A percentile compares a stretch with the other conserved stretches of the same genome.
Evolutionary conservation across 2,797 vertebrate genomes (phyloP).

Genomic region (Characodon lateralis): DNA sequence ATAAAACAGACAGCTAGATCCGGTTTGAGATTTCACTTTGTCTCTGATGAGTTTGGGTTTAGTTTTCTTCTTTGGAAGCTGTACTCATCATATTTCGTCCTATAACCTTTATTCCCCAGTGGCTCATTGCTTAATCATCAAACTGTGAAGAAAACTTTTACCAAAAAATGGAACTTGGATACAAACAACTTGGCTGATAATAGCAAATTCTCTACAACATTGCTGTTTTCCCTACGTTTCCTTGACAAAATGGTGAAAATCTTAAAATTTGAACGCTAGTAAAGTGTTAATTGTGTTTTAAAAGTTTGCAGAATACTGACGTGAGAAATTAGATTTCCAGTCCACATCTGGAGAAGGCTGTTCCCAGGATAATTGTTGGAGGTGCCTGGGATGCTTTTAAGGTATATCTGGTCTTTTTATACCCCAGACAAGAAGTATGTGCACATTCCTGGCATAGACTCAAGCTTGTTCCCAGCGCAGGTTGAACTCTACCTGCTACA

Average conservation of each 20-base stretch:
- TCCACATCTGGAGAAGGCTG: too few relatives aligned
- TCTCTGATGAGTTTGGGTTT: neutral
- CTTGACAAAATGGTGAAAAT: conserved; percentile 1
- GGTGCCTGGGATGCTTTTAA: too few relatives aligned
- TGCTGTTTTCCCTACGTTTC: neutral
- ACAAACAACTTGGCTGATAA: conserved; percentile 9
- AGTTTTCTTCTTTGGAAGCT: neutral
- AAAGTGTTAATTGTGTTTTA: conserved; percentile 6
- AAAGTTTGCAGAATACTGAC: neutral
- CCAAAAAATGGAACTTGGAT: conserved; percentile 18
- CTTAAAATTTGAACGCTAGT: conserved; percentile 1
- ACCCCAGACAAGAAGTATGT: too few relatives aligned
- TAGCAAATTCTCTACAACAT: conserved; percentile 28
- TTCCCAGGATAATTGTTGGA: too few relatives aligned
- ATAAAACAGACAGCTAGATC: neutral
- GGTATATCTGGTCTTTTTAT: too few relatives aligned
- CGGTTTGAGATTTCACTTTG: conserved; percentile 10
- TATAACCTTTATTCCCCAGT: neutral
- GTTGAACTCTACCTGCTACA: too few relatives aligned
- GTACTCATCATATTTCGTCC: neutral
- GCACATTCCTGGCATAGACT: too few relatives aligned
- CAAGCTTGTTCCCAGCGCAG: too few relatives aligned
- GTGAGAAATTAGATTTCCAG: neutral
- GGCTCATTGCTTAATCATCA: conserved; percentile 22
- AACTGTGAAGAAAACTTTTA: conserved; percentile 40